Conservation (phyloP, 2,113 vertebrate species). For the Myiagra hebetior region DNA sequence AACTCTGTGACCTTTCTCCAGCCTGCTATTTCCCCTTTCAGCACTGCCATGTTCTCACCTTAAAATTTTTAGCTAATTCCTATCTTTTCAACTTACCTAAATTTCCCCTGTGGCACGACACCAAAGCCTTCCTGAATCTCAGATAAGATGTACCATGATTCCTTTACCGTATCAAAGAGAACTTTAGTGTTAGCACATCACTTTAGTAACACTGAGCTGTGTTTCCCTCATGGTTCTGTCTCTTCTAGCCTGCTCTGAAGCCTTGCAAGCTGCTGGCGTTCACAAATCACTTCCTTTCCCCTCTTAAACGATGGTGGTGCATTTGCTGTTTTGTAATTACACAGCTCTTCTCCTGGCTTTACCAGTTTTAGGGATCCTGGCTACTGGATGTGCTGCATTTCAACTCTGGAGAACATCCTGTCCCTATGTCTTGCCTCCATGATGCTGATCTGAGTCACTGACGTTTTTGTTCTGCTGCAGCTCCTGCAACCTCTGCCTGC, state of each 20-base stretch:
- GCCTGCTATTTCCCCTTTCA: neutral
- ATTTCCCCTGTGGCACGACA: conserved; percentile 29
- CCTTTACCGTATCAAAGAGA: neutral
- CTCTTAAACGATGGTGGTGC: neutral
- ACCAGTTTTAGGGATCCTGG: neutral
- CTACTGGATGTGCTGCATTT: neutral
- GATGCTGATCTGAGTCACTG: neutral
- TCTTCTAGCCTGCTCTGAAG: neutral
- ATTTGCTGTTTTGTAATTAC: neutral
- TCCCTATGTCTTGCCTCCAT: neutral
- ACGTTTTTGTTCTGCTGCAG: neutral
- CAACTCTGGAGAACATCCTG: neutral
- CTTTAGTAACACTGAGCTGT: neutral
- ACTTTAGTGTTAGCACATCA: neutral
- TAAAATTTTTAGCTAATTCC: neutral
- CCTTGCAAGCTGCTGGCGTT: neutral
- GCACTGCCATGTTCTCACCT: neutral
- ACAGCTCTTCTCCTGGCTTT: neutral
- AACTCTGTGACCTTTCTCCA: neutral
- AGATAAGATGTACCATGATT: conserved; percentile 24
- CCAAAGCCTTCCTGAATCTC: neutral
- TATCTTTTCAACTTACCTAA: conserved; percentile 8
- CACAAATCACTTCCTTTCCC: neutral
- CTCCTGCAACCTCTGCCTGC: neutral
- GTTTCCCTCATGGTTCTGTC: neutral